Base-by-base conservation (phyloP, 2,888 invertebrate genomes). In the Cataglyphis cursor region DNA sequence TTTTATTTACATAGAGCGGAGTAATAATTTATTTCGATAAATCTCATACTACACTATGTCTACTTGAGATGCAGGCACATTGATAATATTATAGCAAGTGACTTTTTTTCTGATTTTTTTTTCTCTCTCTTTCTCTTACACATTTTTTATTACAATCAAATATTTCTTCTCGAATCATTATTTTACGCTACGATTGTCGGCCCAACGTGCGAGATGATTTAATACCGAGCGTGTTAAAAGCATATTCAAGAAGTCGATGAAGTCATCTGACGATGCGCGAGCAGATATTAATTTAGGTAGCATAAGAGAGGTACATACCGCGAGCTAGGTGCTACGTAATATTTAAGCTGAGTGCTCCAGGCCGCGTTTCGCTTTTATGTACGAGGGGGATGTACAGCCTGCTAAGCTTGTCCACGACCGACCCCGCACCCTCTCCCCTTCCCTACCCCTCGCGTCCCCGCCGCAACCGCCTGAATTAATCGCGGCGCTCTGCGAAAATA, bases 381-480 rank as follows among this genome's bases (percentile, higher is more conserved):
- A 83, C 86, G 68, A 76, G 81, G 74, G 68, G 78, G 66, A 76
- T 76, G 70, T 44, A 70, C 78, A 59, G 59, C 44, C 82, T 84
- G 89, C 87, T 89, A 87, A 87, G 88, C 88, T 89, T 89, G 88
- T 89, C 87, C 89, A 86, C 87, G 66, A 68, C 80, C 86, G 70
- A 61, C 74, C 84, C 84, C 78, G 35, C 35, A 35, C 6, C 6
- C 0, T 35, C 80, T 3, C 44, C 44, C 4, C 1, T 5, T 4
- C 3, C 57, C 57, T 3, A 73, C 59, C 28, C 9, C 38, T n/a
- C 35, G 6, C 24, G 83, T 75, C 64, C 70, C 81, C 81, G 88
- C 89, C 87, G 87, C 82, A 86, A 88, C 86, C 89, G 87, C 87
- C 91, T 91, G 89, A 92, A 92, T 92, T 92, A 91, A 92, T 93